Base-by-base conservation (phyloP, 2,113 vertebrate species). In the Gnathonemus longibarbis region DNA sequence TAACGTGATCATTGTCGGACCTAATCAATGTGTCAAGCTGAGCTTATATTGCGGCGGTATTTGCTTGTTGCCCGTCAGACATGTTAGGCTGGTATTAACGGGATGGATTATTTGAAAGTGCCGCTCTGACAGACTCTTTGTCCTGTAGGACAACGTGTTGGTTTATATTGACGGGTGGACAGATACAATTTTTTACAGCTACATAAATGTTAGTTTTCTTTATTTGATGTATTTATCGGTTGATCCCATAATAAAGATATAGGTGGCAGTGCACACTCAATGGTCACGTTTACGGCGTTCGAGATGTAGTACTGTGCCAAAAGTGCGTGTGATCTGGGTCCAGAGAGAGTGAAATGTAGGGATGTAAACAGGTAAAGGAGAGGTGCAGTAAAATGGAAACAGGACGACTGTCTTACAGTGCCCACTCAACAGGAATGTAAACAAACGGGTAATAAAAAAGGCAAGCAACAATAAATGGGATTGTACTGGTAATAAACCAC, bases 161-260 rank as follows among this genome's bases (percentile, higher is more conserved):
- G 3, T 53, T 86, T 70, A 52, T 86, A 48, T 62, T 49, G 83
- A 45, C 89, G 66, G 84, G 56, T 39, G 46, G 84, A 87, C 19
- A 45, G 46, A 11, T 48, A 48, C 13, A 21, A 39, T 90, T 87
- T 9, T 84, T 31, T n/a, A 62, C 56, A 31, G 62, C 62, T 3
- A 66, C n/a, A 66, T 83, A 80, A 52, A 52, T 80, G 31, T 50
- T 49, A 50, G 35, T 83, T 31, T 89, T 84, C 52, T 85, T 89
- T 80, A 89, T 89, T 52, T 89, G 88, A 89, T 89, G 52, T 83
- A n/a, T 89, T 74, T 42, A 48, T 42, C 49, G 15, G 21, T 39
- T 83, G 9, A 83, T 84, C 8, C 52, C 88, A 89, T 56, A 53
- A 80, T 35, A 83, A 35, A 84, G 31, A 45, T n/a, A 87, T 74